A percentile compares a stretch with the other conserved stretches of the same genome.
phyloP scores from a whole-genome alignment of 2,888 invertebrate genomes.

The Dryadula phaetusa region DNA sequence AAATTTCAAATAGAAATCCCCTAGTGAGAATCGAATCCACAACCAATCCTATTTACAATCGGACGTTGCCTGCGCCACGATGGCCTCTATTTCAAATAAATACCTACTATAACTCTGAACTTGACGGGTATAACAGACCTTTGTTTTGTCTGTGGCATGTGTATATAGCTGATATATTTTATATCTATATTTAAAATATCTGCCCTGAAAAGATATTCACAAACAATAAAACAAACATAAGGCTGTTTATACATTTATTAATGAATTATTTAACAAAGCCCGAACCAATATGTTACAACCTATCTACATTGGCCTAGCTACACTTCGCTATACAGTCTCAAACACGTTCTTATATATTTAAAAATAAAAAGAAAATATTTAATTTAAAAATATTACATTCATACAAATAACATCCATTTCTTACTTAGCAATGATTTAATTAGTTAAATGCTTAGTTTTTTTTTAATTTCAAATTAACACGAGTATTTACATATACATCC shows the following conservation, averaged over 20 bases:
- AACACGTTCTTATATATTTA: not conserved
- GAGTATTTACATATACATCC: not conserved
- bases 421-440: not conserved
- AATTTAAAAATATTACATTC: not conserved
- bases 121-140: no score
- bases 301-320: slow-evolving; percentile 10
- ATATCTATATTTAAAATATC: no score
- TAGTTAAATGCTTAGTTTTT: not conserved
- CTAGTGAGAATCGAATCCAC: no score
- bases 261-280: slow-evolving; percentile 3
- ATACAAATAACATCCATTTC: slow-evolving; percentile 3
- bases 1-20: not conserved
- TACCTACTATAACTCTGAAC: no score
- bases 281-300: not conserved
- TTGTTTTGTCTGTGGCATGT: no score
- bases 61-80: no score
- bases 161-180: no score
- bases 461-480: not conserved
- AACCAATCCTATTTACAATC: no score
- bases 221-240: no score
- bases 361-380: not conserved
- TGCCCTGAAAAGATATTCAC: no score
- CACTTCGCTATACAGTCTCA: not conserved
- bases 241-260: not conserved
- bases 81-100: no score